A percentile compares a stretch with the other conserved stretches of the same genome.
These are phyloP conservation scores for Archaeoteleia sp. DNA, from an alignment of 2,888 invertebrate species.

Conservation along the genomic window DNA sequence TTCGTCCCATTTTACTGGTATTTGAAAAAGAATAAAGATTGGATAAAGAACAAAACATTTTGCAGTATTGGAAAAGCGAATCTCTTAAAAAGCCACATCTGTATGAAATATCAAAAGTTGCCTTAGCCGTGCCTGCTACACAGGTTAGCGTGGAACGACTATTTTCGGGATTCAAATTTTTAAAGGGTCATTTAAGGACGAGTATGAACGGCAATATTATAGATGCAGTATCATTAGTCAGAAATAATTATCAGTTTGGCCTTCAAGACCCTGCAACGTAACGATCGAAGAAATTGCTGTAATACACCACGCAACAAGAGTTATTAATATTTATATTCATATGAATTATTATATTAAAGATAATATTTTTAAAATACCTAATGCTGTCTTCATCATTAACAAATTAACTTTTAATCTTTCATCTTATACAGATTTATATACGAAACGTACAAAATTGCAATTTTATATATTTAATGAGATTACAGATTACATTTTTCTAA, in stretches of 20 bases:
- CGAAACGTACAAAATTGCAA: too few relatives aligned
- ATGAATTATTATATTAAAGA: background rate
- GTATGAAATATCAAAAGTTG: conserved; percentile 10
- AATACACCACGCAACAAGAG: background rate
- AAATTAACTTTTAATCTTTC: too few relatives aligned
- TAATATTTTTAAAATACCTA: background rate
- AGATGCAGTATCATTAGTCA: too few relatives aligned
- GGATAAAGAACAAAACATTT: background rate
- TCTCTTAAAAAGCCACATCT: conserved; percentile 5
- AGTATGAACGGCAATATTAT: too few relatives aligned
- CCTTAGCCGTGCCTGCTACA: conserved; percentile 2
- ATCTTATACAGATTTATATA: too few relatives aligned
- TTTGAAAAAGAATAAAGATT: conserved; percentile 9
- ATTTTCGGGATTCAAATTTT: conserved; percentile 4
- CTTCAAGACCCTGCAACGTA: too few relatives aligned
- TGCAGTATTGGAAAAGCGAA: conserved; percentile 1
- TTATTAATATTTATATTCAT: background rate
- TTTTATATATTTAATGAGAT: too few relatives aligned
- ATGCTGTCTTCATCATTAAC: too few relatives aligned
- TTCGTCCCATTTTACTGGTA: background rate
- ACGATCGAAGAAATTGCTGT: too few relatives aligned
- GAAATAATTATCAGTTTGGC: too few relatives aligned
- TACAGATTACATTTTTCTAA: background rate
- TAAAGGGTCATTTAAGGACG: conserved; percentile 6
- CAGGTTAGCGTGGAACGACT: conserved; percentile 7